Base-by-base conservation (phyloP, 2,113 vertebrate species). In the Myiagra hebetior region DNA sequence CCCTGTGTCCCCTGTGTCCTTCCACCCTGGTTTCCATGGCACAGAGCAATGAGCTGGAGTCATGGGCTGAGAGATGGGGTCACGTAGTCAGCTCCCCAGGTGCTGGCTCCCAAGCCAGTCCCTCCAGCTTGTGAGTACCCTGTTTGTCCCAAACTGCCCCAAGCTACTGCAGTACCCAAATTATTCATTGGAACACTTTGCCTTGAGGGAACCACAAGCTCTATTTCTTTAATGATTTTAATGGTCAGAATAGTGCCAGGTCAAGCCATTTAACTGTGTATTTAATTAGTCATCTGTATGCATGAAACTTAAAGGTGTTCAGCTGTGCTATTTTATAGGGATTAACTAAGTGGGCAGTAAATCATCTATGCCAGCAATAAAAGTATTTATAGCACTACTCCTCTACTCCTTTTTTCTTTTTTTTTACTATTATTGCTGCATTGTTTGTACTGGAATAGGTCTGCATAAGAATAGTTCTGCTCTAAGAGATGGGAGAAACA, bases 251-350 rank as follows among this genome's bases (percentile, higher is more conserved):
- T 96, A 97, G 93, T 97, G 95, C 96, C 97, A 96, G 97, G 97
- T 98, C 97, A 98, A 98, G 93, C 68, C 84, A 96, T 98, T 98
- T 97, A 98, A 97, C 91, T 97, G 94, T 96, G 95, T 97, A 96
- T 96, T 98, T 98, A 98, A 98, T 98, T 98, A 98, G 98, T 98
- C 97, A 98, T 98, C 97, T 97, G 94, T 98, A 98, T 97, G 97
- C 97, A 97, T 97, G 97, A 97, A 98, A 98, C 97, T 98, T 97
- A 97, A 97, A 98, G 96, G 98, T n/a, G 59, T 97, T 98, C 98
- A 98, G 95, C 97, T 98, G 95, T 98, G 97, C 95, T 96, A 93
- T 98, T 98, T 98, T 98, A 98, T 97, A 98, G 97, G 64, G 93
- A 97, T 97, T 98, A 98, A 97, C 97, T 97, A 98, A 98, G 93